Evolutionary conservation across 2,888 invertebrate species (phyloP).

Genomic region (Apodemia mormo): DNA sequence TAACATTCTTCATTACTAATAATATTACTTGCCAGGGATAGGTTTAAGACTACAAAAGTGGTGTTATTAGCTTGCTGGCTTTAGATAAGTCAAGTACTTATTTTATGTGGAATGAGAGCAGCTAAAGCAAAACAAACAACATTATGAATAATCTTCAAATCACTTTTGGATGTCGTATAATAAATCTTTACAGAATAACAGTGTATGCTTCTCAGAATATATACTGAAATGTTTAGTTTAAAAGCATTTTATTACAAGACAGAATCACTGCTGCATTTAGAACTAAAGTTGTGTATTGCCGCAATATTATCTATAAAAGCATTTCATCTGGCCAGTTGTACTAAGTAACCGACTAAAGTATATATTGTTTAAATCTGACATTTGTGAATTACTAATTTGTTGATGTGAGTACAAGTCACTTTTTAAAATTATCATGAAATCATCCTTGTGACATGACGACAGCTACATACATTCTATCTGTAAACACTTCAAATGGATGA

Average conservation of each 20-base stretch:
- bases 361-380: too few relatives aligned
- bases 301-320: background rate
- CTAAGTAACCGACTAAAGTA: too few relatives aligned
- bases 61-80: background rate
- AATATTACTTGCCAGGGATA: too few relatives aligned
- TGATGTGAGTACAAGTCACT: too few relatives aligned
- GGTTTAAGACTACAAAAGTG: too few relatives aligned
- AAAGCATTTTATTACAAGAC: background rate
- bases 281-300: background rate
- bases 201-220: background rate
- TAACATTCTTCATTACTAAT: too few relatives aligned
- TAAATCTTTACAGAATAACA: constrained; percentile 11
- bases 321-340: too few relatives aligned
- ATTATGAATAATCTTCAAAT: constrained; percentile 4
- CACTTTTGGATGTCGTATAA: background rate
- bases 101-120: background rate
- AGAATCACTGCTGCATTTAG: background rate
- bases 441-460: too few relatives aligned
- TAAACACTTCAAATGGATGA: too few relatives aligned
- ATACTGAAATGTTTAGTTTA: background rate
- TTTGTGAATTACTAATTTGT: too few relatives aligned
- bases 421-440: too few relatives aligned
- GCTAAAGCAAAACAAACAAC: constrained; percentile 4
- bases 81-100: constrained; percentile 3
- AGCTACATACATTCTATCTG: too few relatives aligned